These are phyloP conservation scores for Alectoris magna DNA, from an alignment of 2,797 vertebrate species.

Conservation along the genomic window DNA sequence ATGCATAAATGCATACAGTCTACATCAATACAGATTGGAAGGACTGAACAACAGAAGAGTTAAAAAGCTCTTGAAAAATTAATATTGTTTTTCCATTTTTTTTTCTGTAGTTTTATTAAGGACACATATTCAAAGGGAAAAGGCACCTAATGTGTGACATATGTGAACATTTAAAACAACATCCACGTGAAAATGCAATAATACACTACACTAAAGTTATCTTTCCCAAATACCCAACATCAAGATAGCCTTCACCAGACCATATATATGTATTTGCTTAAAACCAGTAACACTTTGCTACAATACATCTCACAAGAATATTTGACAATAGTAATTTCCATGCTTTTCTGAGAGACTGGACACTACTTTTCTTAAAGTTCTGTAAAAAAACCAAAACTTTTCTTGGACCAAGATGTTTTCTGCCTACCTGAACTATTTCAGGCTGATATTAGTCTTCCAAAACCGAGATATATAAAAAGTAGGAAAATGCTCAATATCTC, in stretches of 20 bases:
- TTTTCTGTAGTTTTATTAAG: constrained; percentile 3
- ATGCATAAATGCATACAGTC: neutral
- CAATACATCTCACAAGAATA: neutral
- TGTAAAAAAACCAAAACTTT: constrained; percentile 27
- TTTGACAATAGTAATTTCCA: neutral
- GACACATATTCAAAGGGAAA: constrained; percentile 30
- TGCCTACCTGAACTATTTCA: neutral
- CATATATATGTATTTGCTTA: neutral
- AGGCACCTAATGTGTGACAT: neutral
- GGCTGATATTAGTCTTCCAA: constrained; percentile 23
- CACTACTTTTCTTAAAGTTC: neutral
- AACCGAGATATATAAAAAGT: constrained; percentile 14
- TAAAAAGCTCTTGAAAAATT: constrained; percentile 19
- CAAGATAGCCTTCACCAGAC: neutral
- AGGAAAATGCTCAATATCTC: constrained; percentile 6
- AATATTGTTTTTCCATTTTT: neutral
- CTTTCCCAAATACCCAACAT: neutral
- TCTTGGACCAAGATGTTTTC: neutral
- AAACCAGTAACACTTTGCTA: constrained; percentile 5
- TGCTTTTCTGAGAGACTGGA: neutral
- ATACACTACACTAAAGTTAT: constrained; percentile 24
- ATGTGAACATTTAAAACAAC: neutral
- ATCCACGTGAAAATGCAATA: neutral
- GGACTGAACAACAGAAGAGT: neutral
- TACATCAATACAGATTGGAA: neutral